phyloP scores from a whole-genome alignment of 1,140 invertebrate species.

The Matsumurasca onukii region DNA sequence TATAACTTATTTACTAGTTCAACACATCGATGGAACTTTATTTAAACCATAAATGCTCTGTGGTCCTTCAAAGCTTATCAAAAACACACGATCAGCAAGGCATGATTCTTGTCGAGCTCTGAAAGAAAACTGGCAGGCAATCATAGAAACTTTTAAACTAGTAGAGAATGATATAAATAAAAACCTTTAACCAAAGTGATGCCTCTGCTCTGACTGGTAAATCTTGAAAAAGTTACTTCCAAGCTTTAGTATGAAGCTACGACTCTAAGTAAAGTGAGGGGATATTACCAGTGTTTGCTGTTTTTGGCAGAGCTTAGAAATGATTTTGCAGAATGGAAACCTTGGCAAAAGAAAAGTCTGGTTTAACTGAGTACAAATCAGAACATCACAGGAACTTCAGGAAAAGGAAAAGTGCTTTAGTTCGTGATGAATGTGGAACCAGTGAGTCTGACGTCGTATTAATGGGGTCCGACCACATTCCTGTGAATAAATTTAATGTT shows the following conservation, averaged over 20 bases:
- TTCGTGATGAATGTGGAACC: no score
- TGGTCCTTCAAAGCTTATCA: neutral
- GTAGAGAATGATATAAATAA: neutral
- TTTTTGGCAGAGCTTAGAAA: no score
- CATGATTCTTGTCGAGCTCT: neutral
- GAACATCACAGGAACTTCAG: no score
- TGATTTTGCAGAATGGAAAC: no score
- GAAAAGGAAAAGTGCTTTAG: no score
- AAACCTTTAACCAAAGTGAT: neutral
- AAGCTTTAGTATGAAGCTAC: conserved; percentile 5
- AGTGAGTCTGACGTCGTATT: no score
- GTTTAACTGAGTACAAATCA: no score
- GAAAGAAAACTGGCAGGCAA: no score
- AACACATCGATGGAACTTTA: neutral
- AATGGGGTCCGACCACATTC: no score
- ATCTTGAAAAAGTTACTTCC: no score
- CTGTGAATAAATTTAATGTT: no score
- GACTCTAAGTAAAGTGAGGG: neutral
- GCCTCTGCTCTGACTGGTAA: neutral
- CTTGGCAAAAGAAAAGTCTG: no score
- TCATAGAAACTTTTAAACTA: neutral
- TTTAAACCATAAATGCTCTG: conserved; percentile 1
- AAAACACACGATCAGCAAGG: neutral
- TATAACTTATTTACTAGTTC: conserved; percentile 3
- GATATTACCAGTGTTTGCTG: neutral